A percentile compares a stretch with the other conserved stretches of the same genome.
Evolutionary conservation across 2,797 vertebrate species (phyloP).

Genomic region (Chlorospingus flavigularis): DNA sequence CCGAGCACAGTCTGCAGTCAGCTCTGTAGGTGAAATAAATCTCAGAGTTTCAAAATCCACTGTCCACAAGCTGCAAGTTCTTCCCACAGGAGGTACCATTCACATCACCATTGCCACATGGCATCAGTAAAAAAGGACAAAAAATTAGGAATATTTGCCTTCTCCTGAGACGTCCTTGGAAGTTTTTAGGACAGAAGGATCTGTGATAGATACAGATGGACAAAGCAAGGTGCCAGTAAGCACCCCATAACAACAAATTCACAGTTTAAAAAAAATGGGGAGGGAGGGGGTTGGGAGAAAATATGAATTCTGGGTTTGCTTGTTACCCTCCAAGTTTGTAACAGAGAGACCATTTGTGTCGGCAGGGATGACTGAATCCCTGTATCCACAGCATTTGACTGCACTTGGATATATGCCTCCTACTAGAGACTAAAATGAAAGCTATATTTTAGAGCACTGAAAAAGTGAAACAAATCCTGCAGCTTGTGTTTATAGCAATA

Average conservation of each 20-base stretch:
- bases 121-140: background rate
- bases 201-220: background rate
- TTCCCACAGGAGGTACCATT: background rate
- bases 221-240: background rate
- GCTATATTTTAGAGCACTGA: constrained; percentile 11
- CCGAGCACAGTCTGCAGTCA: background rate
- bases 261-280: background rate
- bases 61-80: background rate
- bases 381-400: constrained; percentile 16
- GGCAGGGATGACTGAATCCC: background rate
- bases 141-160: background rate
- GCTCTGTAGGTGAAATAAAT: background rate
- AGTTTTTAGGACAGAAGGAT: background rate
- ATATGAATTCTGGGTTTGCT: background rate
- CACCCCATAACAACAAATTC: background rate
- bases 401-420: constrained; percentile 29
- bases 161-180: background rate
- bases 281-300: background rate
- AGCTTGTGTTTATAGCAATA: constrained; percentile 11
- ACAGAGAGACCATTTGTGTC: background rate
- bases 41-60: accelerated
- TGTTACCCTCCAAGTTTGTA: background rate
- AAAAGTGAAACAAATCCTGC: constrained; percentile 38
- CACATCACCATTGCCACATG: background rate
- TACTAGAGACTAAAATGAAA: constrained; percentile 52